phyloP scores from a whole-genome alignment of 2,113 vertebrate genomes.

The Neogale vison region DNA sequence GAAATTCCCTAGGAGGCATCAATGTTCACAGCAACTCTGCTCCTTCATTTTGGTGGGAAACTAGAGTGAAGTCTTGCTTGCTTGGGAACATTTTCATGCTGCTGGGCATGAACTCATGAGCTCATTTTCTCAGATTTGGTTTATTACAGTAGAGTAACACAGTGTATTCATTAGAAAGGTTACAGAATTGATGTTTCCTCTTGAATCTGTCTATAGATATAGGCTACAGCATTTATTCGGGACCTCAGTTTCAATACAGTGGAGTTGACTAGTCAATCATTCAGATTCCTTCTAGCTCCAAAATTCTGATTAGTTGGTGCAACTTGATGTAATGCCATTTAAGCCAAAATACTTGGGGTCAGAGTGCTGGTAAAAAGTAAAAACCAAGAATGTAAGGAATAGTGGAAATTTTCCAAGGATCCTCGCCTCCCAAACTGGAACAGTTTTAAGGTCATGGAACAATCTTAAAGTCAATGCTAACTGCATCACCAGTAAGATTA shows the following conservation, averaged over 20 bases:
- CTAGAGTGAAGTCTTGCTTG: background rate
- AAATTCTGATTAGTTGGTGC: background rate
- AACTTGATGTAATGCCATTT: background rate
- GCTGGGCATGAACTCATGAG: background rate
- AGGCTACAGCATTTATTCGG: background rate
- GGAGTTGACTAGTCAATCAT: background rate
- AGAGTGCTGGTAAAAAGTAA: background rate
- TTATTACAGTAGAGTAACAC: background rate
- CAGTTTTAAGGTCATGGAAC: background rate
- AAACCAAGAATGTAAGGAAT: background rate
- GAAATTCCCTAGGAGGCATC: background rate
- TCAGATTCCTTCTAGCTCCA: background rate
- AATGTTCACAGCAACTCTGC: background rate
- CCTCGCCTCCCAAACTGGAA: background rate
- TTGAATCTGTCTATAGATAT: background rate
- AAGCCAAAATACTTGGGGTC: background rate
- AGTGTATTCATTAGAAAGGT: background rate
- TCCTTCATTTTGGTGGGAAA: background rate
- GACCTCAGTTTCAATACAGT: background rate
- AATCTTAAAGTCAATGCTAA: background rate
- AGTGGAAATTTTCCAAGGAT: background rate
- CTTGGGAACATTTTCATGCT: background rate
- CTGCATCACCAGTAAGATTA: background rate
- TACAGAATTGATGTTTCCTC: background rate
- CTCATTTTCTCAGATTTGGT: constrained; percentile 17